Base-by-base conservation (phyloP, 2,888 invertebrate genomes). In the Tuberolachnus salignus region DNA sequence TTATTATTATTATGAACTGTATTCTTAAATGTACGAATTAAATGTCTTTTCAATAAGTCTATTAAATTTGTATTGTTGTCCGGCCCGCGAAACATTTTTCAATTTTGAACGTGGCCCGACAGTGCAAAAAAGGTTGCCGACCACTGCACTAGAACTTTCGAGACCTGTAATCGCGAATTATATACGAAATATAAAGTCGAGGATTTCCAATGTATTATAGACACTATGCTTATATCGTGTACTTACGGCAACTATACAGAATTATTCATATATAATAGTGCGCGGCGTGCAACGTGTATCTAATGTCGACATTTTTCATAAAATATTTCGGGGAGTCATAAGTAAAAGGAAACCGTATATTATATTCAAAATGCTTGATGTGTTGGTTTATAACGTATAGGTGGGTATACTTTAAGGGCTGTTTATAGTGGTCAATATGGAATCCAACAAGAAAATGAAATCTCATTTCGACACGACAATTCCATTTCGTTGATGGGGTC, bases 391-490 rank as follows among this genome's bases (percentile, higher is more conserved):
- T n/a, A n/a, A n/a, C n/a, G n/a, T n/a, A n/a, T 51, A 64, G 21
- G 13, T 53, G 9, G 51, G n/a, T 69, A 55, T 51, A 49, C 72
- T 51, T 46, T n/a, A n/a, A n/a, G 49, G 67, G 16, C 57, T 34
- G 44, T 64, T 66, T 55, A 64, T 72, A 78, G 67, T 67, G 75
- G 75, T 59, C 66, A 78, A 78, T 67, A 78, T 78, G 19, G 49
- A 59, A 67, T 78, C 67, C 75, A 53, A 66, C 64, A 21, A 19
- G 21, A 59, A 78, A 67, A 67, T 67, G 16, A 78, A 78, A 78
- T 67, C 75, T 78, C 67, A 67, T 78, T 78, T 67, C 21, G 67
- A 78, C 75, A 78, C 75, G 75, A 78, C 75, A 78, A 78, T 67
- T 59, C 75, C 75, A 78, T 78, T 78, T 78, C 67, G 49, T 67